These are phyloP conservation scores for Beaufortia kweichowensis DNA, from an alignment of 2,113 vertebrate genomes.

Conservation along the genomic window DNA sequence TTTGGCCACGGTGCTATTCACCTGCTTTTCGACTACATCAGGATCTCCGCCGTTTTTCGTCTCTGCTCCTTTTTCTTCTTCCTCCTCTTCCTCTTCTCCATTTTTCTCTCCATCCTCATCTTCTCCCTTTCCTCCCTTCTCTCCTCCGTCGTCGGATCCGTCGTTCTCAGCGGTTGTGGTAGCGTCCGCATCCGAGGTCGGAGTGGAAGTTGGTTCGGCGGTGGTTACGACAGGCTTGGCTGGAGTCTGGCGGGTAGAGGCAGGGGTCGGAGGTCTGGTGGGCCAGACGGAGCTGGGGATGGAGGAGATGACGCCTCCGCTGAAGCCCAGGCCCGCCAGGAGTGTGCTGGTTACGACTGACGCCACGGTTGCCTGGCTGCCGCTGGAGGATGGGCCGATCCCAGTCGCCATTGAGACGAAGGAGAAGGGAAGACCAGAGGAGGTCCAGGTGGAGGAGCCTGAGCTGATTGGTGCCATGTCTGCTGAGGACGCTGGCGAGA, in stretches of 20 bases:
- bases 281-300: slow-evolving; percentile 95
- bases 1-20: slow-evolving; percentile 47
- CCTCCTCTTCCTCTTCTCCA: slow-evolving; percentile 77
- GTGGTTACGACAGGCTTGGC: slow-evolving; percentile 57
- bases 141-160: slow-evolving; percentile 68
- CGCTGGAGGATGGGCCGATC: slow-evolving; percentile 91
- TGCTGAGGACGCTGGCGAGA: slow-evolving; percentile 91
- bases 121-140: slow-evolving; percentile 72
- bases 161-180: slow-evolving; percentile 53
- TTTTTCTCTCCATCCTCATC: slow-evolving; percentile 79
- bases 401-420: slow-evolving; percentile 97
- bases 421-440: slow-evolving; percentile 93
- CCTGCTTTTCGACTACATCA: background rate
- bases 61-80: slow-evolving; percentile 73
- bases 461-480: slow-evolving; percentile 99
- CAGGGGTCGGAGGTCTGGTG: slow-evolving; percentile 71
- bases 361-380: slow-evolving; percentile 92
- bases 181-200: slow-evolving; percentile 59
- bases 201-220: slow-evolving; percentile 68
- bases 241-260: slow-evolving; percentile 47
- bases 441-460: slow-evolving; percentile 96
- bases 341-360: slow-evolving; percentile 95
- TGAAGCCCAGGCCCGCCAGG: slow-evolving; percentile 90
- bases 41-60: slow-evolving; percentile 69
- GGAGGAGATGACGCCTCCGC: slow-evolving; percentile 89